Evolutionary conservation across 2,888 invertebrate genomes (phyloP).

Genomic region (Polyploca ridens): DNA sequence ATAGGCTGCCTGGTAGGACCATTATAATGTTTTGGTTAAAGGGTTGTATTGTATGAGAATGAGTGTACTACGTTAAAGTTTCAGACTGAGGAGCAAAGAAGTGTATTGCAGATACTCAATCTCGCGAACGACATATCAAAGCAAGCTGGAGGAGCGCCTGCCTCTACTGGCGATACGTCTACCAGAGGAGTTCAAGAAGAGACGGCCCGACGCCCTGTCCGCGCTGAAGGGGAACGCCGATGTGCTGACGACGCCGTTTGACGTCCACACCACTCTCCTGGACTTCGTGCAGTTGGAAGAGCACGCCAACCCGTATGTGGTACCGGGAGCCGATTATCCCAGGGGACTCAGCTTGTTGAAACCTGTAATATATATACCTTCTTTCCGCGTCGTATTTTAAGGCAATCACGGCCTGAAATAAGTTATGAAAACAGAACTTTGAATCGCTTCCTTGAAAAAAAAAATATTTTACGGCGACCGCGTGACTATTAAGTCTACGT

Average conservation of each 20-base stretch:
- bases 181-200: conserved; percentile 87
- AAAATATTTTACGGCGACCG: no score
- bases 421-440: no score
- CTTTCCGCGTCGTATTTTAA: background rate
- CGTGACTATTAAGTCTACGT: no score
- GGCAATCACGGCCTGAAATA: no score
- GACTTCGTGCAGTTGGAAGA: conserved; percentile 84
- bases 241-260: conserved; percentile 92
- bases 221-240: conserved; percentile 87
- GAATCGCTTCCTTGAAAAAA: no score
- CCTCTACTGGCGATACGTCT: conserved; percentile 85
- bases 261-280: conserved; percentile 87
- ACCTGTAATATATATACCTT: conserved; percentile 64
- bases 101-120: conserved; percentile 27
- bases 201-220: conserved; percentile 84
- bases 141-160: conserved; percentile 91
- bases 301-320: conserved; percentile 56
- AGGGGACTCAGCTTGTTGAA: conserved; percentile 86
- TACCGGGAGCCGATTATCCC: conserved; percentile 74
- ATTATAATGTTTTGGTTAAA: no score
- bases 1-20: no score
- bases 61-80: no score
- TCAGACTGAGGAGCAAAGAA: no score
- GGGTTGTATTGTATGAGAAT: no score
- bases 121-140: conserved; percentile 91